Evolutionary conservation across 1,140 invertebrate genomes (phyloP), one percentile per base, ranked within the genome.

Genomic region (Drosophila pseudoananassae): DNA sequence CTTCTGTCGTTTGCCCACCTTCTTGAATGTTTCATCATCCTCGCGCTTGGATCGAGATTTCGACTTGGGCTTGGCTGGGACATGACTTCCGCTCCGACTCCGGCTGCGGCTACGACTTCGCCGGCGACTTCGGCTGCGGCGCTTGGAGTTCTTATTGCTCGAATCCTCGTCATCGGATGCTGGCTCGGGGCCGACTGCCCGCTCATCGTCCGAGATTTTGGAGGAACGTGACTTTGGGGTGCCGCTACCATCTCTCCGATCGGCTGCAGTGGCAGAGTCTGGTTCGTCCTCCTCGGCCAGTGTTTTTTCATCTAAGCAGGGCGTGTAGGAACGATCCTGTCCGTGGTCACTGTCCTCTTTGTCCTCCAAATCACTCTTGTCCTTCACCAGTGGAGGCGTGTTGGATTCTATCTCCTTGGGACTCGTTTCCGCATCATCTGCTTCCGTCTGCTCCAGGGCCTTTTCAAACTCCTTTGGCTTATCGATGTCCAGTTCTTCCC

Each of bases 1-100:
- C 85, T 97, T 97, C 5, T 94, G 95, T 72, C 92, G 95, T 82
- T 96, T 97, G 8, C 95, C 96, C 1, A 96, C 92, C 90, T 97
- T 97, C 77, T 97, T 97, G 92, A 97, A 98, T 0, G 94, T 92
- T 25, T 94, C 91, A 50, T 92, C 92, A 15, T 78, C 78, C 8
- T 63, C 52, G 23, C 79, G 88, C 59, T 92, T 92, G 1, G 54
- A 51, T 29, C 73, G 74, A 4, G 66, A 50, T 33, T 78, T 83
- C 1, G 78, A 61, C 53, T 79, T 88, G 4, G 58, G 29, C 27
- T 40, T 54, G 10, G 27, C 17, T 55, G 8, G 1, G 17, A 2
- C 17, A 20, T 2, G 7, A 25, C n/a, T 10, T 23, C 6, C 2
- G 50, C 75, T 27, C 4, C 46, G 54, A 61, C 68, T 59, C 3